These are phyloP conservation scores for Drosophila repleta DNA, from an alignment of 1,140 invertebrate genomes.

Conservation along the genomic window DNA sequence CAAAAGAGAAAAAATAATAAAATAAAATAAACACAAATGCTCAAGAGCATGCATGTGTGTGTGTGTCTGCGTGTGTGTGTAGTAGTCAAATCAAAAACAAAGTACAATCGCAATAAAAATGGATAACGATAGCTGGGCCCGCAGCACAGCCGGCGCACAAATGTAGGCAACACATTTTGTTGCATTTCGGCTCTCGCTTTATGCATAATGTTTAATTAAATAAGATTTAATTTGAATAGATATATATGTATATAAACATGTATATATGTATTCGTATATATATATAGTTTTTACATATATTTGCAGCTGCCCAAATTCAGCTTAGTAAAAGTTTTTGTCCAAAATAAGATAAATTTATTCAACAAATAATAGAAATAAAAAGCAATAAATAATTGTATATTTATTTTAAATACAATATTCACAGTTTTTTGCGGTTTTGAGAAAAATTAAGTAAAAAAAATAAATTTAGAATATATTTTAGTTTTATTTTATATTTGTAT, in stretches of 20 bases:
- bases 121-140: constrained; percentile 31
- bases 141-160: constrained; percentile 57
- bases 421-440: too few species aligned
- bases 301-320: too few species aligned
- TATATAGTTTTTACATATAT: too few species aligned
- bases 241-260: constrained; percentile 43
- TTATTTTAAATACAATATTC: too few species aligned
- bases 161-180: constrained; percentile 73
- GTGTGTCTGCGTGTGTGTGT: constrained; percentile 8
- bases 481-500: too few species aligned
- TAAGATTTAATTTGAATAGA: constrained; percentile 46
- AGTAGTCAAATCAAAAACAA: constrained; percentile 79
- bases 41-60: constrained; percentile 27
- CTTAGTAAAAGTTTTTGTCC: too few species aligned
- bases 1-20: constrained; percentile 81
- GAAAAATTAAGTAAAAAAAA: too few species aligned
- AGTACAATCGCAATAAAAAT: constrained; percentile 50
- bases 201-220: constrained; percentile 65
- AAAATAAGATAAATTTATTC: too few species aligned
- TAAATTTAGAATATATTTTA: too few species aligned
- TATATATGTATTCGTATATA: background rate
- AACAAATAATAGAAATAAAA: too few species aligned
- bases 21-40: constrained; percentile 76
- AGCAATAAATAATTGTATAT: too few species aligned
- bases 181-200: constrained; percentile 32